Evolutionary conservation across 2,113 vertebrate species (phyloP), one percentile per base, ranked within the genome.

Genomic region (Potamarius usumacintae): DNA sequence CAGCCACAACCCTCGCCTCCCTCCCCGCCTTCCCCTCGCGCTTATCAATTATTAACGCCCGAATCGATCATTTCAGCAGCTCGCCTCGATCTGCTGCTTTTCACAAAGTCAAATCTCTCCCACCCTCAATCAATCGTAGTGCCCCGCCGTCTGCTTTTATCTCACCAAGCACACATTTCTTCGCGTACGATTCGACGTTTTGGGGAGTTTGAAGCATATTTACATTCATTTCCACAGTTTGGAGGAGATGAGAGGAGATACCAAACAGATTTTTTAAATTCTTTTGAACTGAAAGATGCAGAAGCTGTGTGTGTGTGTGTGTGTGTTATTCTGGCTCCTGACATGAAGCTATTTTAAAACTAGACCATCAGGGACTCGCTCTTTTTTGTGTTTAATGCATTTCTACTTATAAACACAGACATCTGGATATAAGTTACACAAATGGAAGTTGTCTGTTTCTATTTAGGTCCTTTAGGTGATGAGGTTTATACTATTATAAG

Each of bases 31-130:
- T 82, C 89, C 83, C 91, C 92, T 91, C 92, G 86, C 91, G 91
- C 94, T 94, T 95, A 95, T 96, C 94, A 96, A 96, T 96, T 95
- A 96, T 96, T 96, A 95, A 96, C 93, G 93, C 92, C 48, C 55
- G 83, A 94, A 96, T 96, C 93, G 95, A 96, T 95, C 95, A 92
- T 92, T 94, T 94, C 94, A 93, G 93, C 94, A 92, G 84, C 92
- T 93, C 92, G 90, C 93, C 93, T 95, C 93, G 94, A 95, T 95
- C 94, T 94, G 92, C 89, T 92, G 92, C 93, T 94, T 94, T 93
- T 93, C 94, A 94, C 93, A 95, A 94, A 94, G 93, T 94, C 92
- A 90, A 93, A 94, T 91, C 94, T 92, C 88, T 91, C 94, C 93
- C 91, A 92, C 90, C 83, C 90, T 94, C 94, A 91, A 94, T 95